Percentiles rank a stretch among this genome's conserved stretches.
Conservation (phyloP, 2,113 vertebrate species). For the Sterna hirundo region DNA sequence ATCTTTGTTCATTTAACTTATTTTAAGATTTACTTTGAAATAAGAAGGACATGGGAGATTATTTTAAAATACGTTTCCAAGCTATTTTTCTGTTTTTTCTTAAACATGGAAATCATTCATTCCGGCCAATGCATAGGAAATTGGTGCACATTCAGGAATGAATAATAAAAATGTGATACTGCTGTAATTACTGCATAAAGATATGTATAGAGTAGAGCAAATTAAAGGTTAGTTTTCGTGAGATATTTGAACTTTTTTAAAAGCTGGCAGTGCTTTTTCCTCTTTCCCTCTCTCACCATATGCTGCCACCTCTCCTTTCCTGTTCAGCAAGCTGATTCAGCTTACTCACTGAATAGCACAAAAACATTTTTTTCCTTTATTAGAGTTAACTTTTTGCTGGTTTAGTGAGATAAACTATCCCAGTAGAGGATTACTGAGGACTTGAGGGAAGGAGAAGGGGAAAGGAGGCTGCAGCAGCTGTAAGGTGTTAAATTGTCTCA, state of each 20-base stretch:
- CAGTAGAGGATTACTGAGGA: neutral
- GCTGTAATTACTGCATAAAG: neutral
- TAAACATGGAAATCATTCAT: neutral
- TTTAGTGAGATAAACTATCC: neutral
- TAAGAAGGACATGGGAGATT: neutral
- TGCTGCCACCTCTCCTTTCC: slow-evolving; percentile 7
- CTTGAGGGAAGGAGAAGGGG: neutral
- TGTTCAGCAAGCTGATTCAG: neutral
- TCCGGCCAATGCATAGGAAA: neutral
- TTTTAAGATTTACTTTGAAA: neutral
- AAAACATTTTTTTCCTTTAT: neutral
- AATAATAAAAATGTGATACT: neutral
- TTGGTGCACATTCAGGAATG: neutral
- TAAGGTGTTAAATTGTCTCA: neutral
- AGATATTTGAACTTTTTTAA: neutral
- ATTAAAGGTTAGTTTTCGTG: neutral
- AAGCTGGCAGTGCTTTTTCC: slow-evolving; percentile 26
- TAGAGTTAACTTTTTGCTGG: neutral
- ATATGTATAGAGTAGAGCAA: neutral
- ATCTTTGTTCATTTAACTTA: neutral
- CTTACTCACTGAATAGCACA: neutral
- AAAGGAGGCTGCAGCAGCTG: neutral
- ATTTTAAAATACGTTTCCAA: neutral
- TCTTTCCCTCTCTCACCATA: neutral
- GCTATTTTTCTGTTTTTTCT: neutral